Conservation (phyloP, 2,888 invertebrate genomes). For the Linnaemya vulpina region DNA sequence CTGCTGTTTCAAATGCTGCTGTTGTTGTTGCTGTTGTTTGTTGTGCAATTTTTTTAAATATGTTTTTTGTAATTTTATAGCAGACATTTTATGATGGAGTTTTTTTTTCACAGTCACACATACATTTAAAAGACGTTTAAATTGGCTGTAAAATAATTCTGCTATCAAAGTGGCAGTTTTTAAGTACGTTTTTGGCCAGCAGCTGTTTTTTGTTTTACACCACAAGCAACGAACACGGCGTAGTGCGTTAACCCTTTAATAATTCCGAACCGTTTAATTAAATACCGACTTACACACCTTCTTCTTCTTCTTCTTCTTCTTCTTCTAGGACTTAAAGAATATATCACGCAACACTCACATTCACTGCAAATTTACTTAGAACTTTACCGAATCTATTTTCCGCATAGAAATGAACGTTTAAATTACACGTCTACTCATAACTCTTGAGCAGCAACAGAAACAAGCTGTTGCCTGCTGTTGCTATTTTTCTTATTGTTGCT, state of each 20-base stretch:
- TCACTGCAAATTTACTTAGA: not conserved
- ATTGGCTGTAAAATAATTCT: not conserved
- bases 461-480: conserved; percentile 62
- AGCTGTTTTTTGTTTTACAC: conserved; percentile 19
- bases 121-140: not conserved
- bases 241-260: conserved; percentile 40
- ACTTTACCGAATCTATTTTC: not conserved
- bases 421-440: conserved; percentile 25
- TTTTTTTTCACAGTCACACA: conserved; percentile 13
- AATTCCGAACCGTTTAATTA: conserved; percentile 10
- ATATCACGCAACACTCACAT: conserved; percentile 1
- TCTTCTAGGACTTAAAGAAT: not conserved
- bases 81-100: conserved; percentile 75
- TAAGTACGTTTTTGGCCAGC: conserved; percentile 8
- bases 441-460: conserved; percentile 12
- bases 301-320: too few relatives aligned
- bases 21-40: conserved; percentile 49
- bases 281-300: conserved; percentile 22
- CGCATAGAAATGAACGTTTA: not conserved
- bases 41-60: conserved; percentile 74
- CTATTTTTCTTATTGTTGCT: conserved; percentile 35
- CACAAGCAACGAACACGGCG: not conserved
- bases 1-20: conserved; percentile 22
- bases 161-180: conserved; percentile 10
- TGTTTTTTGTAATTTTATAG: conserved; percentile 76